Evolutionary conservation across 2,797 vertebrate genomes (phyloP).

Genomic region (Mareca strepera): DNA sequence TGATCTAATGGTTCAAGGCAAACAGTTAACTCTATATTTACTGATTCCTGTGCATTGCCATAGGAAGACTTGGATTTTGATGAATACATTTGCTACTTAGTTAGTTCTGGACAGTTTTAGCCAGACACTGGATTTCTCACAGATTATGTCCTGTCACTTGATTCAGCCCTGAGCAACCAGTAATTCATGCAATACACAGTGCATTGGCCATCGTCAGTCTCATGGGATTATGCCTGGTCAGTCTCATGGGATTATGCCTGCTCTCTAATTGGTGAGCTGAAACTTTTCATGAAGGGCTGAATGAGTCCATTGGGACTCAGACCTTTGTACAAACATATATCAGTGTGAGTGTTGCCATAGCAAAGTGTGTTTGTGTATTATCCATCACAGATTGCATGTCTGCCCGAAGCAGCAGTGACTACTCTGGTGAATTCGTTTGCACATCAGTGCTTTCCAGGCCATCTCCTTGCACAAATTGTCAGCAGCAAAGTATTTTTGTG

Average conservation of each 20-base stretch:
- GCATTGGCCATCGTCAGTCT: not conserved
- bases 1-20: not conserved
- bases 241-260: not conserved
- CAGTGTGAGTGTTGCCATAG: constrained; percentile 11
- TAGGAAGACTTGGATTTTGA: not conserved
- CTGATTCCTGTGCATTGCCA: not conserved
- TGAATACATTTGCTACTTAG: not conserved
- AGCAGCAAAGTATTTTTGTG: not conserved
- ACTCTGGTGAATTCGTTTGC: not conserved
- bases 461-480: not conserved
- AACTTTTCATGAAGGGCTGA: not conserved
- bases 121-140: not conserved
- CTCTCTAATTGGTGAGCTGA: not conserved
- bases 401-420: not conserved
- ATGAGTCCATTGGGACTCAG: not conserved
- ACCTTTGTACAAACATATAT: not conserved
- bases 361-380: not conserved
- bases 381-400: not conserved
- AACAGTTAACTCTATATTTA: not conserved
- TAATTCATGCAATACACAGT: not conserved
- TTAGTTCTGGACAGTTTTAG: not conserved
- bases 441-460: not conserved
- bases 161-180: not conserved
- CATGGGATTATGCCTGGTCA: not conserved
- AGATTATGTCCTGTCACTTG: not conserved